Evolutionary conservation across 2,797 vertebrate genomes (phyloP).

Genomic region (Muscicapa comitata): DNA sequence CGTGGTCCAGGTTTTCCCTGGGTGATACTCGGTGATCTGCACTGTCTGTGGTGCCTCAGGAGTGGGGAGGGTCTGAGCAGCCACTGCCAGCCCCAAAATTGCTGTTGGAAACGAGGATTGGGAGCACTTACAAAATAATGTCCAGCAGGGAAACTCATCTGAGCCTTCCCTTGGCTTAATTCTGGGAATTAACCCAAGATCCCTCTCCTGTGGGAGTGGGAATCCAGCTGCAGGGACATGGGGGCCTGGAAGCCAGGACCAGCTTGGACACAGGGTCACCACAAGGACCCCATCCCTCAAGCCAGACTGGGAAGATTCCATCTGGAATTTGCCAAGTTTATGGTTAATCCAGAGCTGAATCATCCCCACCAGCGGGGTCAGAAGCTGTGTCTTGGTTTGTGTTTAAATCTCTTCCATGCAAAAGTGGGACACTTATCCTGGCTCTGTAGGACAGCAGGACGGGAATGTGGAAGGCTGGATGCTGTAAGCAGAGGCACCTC

Average conservation of each 20-base stretch:
- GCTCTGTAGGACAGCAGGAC: not conserved
- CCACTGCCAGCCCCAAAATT: fast-evolving
- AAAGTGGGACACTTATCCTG: not conserved
- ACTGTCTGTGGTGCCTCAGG: not conserved
- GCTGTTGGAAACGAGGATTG: not conserved
- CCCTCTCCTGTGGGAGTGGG: fast-evolving
- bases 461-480: not conserved
- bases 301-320: not conserved
- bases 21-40: not conserved
- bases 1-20: not conserved
- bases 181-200: not conserved
- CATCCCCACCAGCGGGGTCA: not conserved
- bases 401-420: not conserved
- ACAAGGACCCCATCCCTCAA: not conserved
- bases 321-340: not conserved
- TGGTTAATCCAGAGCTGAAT: not conserved
- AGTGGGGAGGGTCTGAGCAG: not conserved
- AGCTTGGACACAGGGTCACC: not conserved
- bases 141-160: not conserved
- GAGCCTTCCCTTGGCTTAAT: not conserved
- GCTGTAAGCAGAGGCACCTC: not conserved
- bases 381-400: not conserved
- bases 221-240: fast-evolving
- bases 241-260: not conserved
- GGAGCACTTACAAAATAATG: not conserved